Evolutionary conservation across 2,113 vertebrate genomes (phyloP).

Genomic region (Monarcha castaneiventris): DNA sequence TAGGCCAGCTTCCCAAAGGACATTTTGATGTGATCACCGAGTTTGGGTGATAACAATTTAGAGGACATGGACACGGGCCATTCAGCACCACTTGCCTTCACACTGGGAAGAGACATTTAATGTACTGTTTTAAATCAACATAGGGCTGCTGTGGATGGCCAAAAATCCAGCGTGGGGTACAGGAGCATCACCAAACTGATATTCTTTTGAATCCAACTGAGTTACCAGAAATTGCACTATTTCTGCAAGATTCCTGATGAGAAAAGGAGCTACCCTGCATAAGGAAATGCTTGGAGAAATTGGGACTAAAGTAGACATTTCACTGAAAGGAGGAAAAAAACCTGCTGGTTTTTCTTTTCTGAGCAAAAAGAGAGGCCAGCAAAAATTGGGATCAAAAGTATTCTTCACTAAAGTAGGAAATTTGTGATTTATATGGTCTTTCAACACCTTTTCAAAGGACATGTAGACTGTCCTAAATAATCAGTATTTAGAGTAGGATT

Average conservation of each 20-base stretch:
- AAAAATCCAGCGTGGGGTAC: not conserved
- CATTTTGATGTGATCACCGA: not conserved
- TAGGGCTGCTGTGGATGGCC: not conserved
- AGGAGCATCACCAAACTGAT: not conserved
- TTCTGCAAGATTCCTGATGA: not conserved
- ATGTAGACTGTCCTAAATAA: not conserved
- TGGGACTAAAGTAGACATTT: not conserved
- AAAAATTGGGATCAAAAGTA: not conserved
- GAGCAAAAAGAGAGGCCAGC: not conserved
- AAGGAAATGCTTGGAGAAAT: not conserved
- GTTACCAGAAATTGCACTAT: not conserved
- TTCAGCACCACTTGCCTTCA: not conserved
- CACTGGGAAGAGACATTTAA: not conserved
- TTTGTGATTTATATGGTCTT: not conserved
- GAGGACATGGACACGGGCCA: not conserved
- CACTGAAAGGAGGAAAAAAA: not conserved
- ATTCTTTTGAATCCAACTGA: not conserved
- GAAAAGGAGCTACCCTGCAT: not conserved
- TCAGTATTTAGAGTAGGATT: not conserved
- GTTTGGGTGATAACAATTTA: not conserved
- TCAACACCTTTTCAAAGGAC: not conserved
- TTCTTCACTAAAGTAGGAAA: not conserved
- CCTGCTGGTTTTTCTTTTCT: accelerated
- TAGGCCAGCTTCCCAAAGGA: not conserved
- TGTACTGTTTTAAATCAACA: not conserved